phyloP scores from a whole-genome alignment of 2,888 invertebrate species.

The Orthosia gracilis region DNA sequence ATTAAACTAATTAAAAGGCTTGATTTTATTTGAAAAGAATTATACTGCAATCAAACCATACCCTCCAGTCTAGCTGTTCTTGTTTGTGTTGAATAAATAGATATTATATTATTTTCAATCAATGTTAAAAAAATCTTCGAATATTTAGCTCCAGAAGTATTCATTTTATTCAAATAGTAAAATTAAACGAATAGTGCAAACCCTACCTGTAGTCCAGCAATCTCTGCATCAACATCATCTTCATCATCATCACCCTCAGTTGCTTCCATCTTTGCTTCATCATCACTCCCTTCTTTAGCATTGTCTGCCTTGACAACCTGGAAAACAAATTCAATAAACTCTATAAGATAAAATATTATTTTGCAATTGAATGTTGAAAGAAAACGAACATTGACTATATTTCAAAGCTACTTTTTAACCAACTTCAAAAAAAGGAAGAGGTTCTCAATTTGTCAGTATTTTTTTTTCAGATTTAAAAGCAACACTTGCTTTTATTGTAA shows the following conservation, averaged over 20 bases:
- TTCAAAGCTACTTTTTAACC: background rate
- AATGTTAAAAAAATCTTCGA: no score
- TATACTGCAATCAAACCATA: no score
- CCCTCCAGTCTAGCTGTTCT: no score
- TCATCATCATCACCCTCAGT: conserved; percentile 76
- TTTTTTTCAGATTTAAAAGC: background rate
- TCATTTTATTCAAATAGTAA: no score
- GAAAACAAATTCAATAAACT: background rate
- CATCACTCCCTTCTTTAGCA: conserved; percentile 68
- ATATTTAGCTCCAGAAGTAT: no score
- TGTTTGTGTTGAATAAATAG: no score
- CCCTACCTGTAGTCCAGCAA: conserved; percentile 92
- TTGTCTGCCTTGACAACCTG: conserved; percentile 69
- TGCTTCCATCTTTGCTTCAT: conserved; percentile 72
- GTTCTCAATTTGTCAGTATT: no score
- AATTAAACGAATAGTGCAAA: no score
- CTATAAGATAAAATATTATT: conserved; percentile 13
- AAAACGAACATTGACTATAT: conserved; percentile 1
- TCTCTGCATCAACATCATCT: conserved; percentile 92
- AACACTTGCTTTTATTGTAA: background rate
- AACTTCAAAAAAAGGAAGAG: no score
- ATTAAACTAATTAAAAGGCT: no score
- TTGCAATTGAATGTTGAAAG: background rate
- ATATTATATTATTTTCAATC: no score
- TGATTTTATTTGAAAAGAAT: no score